Conservation (phyloP, 2,888 invertebrate species). For the Scotopteryx bipunctaria region DNA sequence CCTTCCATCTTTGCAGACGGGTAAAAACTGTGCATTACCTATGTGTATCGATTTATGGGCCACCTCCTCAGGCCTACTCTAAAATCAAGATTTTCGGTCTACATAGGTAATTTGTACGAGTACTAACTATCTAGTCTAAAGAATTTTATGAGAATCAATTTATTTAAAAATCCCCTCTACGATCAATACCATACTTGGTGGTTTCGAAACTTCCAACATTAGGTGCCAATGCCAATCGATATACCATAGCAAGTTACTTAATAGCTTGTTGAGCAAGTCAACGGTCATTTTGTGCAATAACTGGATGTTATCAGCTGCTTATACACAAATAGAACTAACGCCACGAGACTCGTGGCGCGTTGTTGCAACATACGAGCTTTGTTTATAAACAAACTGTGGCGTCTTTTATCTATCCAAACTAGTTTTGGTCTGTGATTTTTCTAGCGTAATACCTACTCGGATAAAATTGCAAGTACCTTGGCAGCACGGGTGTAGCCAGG, state of each 20-base stretch:
- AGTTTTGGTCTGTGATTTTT: background rate
- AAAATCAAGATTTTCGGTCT: too few relatives aligned
- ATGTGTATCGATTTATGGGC: too few relatives aligned
- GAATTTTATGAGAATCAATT: too few relatives aligned
- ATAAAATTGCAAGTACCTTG: too few relatives aligned
- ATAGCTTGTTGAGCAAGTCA: slow-evolving; percentile 5
- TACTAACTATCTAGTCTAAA: too few relatives aligned
- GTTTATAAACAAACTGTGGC: slow-evolving; percentile 6
- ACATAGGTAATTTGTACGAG: too few relatives aligned
- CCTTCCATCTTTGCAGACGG: too few relatives aligned
- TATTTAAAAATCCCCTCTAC: too few relatives aligned
- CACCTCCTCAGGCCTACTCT: too few relatives aligned
- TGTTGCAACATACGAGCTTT: slow-evolving; percentile 2
- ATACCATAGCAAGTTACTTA: background rate
- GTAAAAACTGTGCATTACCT: too few relatives aligned
- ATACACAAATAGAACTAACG: background rate
- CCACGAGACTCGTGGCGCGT: background rate
- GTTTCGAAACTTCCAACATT: background rate
- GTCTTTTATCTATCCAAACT: background rate
- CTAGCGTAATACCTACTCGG: too few relatives aligned
- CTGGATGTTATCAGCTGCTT: slow-evolving; percentile 4
- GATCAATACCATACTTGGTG: background rate
- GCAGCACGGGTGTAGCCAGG: too few relatives aligned
- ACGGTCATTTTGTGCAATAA: slow-evolving; percentile 14
- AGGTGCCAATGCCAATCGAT: slow-evolving; percentile 1